phyloP scores from a whole-genome alignment of 2,113 vertebrate species.

The Corythoichthys intestinalis region DNA sequence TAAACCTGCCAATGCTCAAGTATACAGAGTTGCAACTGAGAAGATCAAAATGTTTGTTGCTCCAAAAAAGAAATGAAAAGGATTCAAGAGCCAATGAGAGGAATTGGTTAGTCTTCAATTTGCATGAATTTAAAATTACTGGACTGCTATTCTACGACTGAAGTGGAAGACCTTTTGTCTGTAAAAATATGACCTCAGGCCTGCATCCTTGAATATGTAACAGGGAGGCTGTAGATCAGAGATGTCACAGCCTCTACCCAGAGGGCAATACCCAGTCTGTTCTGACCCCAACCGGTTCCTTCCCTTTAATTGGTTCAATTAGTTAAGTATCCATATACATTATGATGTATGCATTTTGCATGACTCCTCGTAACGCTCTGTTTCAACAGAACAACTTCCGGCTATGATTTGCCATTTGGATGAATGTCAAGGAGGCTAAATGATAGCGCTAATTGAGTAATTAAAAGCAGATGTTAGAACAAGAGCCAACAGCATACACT shows the following conservation, averaged over 20 bases:
- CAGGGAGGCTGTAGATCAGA: conserved; percentile 70
- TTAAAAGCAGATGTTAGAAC: conserved; percentile 78
- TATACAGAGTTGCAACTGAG: conserved; percentile 7
- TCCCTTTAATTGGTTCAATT: conserved; percentile 74
- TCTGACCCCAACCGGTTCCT: conserved; percentile 60
- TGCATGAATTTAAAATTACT: conserved; percentile 37
- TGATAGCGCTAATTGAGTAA: conserved; percentile 78
- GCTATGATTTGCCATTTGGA: conserved; percentile 75
- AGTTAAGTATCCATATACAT: conserved; percentile 74
- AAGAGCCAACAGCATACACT: conserved; percentile 72
- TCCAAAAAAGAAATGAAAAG: neutral
- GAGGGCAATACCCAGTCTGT: conserved; percentile 49
- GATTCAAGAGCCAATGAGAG: neutral
- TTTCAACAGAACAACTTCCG: conserved; percentile 68
- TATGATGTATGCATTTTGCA: conserved; percentile 74
- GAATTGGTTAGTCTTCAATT: conserved; percentile 17
- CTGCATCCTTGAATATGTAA: conserved; percentile 51
- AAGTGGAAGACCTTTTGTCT: conserved; percentile 70
- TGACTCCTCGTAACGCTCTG: conserved; percentile 68
- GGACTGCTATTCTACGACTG: conserved; percentile 49
- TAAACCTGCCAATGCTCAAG: conserved; percentile 27
- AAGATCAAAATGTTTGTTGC: neutral
- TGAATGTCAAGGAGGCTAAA: conserved; percentile 74
- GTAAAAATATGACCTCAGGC: conserved; percentile 67
- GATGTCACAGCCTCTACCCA: conserved; percentile 61